Evolutionary conservation across 2,797 vertebrate genomes (phyloP).

Genomic region (Mustela erminea): DNA sequence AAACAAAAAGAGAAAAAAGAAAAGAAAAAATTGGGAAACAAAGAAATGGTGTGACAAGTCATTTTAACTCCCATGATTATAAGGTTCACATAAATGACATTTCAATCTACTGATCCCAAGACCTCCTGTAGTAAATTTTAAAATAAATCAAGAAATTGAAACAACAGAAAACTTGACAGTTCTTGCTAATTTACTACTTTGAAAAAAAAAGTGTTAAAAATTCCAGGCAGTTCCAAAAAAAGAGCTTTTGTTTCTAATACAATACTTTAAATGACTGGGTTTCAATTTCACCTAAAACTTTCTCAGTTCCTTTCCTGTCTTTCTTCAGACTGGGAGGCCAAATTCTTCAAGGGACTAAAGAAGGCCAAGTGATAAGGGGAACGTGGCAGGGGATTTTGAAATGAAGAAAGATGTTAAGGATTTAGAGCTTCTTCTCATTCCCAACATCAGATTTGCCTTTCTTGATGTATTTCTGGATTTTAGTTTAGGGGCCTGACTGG

Average conservation of each 20-base stretch:
- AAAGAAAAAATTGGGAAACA: background rate
- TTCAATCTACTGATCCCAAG: background rate
- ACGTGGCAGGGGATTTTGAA: constrained; percentile 63
- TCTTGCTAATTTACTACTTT: constrained; percentile 29
- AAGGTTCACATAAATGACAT: background rate
- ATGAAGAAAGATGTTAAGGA: constrained; percentile 68
- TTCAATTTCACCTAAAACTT: constrained; percentile 59
- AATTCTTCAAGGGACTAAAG: constrained; percentile 76
- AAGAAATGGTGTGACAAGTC: background rate
- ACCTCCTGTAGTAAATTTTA: background rate
- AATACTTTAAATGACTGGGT: background rate
- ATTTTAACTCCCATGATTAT: background rate
- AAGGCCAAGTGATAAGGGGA: constrained; percentile 54
- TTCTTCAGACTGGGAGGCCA: constrained; percentile 55
- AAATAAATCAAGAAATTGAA: constrained; percentile 13
- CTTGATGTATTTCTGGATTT: constrained; percentile 80
- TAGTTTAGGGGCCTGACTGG: constrained; percentile 65
- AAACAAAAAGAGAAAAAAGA: background rate
- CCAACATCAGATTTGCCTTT: constrained; percentile 63
- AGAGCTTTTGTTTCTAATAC: constrained; percentile 19
- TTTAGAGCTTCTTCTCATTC: constrained; percentile 68
- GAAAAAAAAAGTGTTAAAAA: background rate
- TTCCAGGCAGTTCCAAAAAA: background rate
- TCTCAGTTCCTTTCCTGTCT: constrained; percentile 1
- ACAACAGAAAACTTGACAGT: background rate